Conservation (phyloP, 2,113 vertebrate genomes). For the Caretta caretta region DNA sequence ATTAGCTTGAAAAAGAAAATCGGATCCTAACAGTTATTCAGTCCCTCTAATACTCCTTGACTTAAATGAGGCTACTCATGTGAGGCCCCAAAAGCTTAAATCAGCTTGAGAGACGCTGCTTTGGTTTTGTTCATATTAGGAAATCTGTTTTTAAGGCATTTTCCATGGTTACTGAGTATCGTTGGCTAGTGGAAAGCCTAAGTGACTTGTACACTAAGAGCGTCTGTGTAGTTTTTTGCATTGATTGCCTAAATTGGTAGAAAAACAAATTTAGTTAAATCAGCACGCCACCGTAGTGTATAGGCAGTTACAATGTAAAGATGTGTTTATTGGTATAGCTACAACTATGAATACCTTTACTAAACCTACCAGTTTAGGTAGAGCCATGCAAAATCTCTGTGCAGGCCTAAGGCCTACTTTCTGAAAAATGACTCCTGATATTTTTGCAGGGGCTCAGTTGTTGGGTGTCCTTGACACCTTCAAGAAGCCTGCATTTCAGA, state of each 20-base stretch:
- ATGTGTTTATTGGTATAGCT: not conserved
- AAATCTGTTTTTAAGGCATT: not conserved
- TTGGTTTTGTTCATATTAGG: not conserved
- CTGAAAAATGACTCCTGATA: not conserved
- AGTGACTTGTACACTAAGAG: rapidly evolving
- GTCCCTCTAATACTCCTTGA: not conserved
- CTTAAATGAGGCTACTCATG: not conserved
- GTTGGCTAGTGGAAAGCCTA: not conserved
- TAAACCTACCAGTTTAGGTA: not conserved
- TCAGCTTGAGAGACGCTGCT: not conserved
- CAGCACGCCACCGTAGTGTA: not conserved
- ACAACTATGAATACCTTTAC: not conserved
- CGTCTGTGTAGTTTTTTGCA: not conserved
- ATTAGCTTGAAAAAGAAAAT: not conserved
- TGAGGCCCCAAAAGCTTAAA: not conserved
- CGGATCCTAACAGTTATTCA: constrained; percentile 44
- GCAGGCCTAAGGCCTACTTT: not conserved
- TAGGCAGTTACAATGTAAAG: not conserved
- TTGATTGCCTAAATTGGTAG: not conserved
- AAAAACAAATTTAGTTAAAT: not conserved
- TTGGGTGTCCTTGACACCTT: not conserved
- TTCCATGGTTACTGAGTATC: not conserved
- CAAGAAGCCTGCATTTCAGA: not conserved
- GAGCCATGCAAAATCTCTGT: not conserved
- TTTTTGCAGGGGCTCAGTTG: not conserved